A percentile compares a stretch with the other conserved stretches of the same genome.
Conservation (phyloP, 2,888 invertebrate genomes). For the Oscheius sp. region DNA sequence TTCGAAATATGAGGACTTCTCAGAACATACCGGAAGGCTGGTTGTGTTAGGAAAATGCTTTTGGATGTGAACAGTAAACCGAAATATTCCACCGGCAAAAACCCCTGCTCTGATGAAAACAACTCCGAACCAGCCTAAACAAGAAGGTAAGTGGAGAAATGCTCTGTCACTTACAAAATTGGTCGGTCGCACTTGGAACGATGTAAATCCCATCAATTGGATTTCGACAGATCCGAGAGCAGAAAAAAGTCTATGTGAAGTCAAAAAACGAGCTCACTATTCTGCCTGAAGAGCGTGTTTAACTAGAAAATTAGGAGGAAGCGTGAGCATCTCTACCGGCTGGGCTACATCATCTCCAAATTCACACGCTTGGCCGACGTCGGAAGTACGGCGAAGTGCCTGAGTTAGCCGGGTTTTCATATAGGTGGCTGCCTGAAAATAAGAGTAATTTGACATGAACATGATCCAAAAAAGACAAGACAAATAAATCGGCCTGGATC, state of each 20-base stretch:
- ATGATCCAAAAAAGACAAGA: not conserved
- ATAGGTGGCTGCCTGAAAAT: conserved; percentile 1
- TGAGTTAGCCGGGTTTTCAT: conserved; percentile 11
- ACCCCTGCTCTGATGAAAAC: conserved; percentile 88
- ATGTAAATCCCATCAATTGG: conserved; percentile 54
- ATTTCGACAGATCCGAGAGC: conserved; percentile 48
- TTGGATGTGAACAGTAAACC: conserved; percentile 87
- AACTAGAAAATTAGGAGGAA: conserved; percentile 1
- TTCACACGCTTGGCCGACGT: conserved; percentile 15
- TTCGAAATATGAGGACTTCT: not conserved
- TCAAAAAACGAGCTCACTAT: conserved; percentile 32
- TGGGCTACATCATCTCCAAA: conserved; percentile 31
- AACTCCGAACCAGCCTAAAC: conserved; percentile 89
- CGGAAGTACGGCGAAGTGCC: conserved; percentile 7
- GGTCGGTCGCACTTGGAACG: conserved; percentile 37
- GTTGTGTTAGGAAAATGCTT: conserved; percentile 86
- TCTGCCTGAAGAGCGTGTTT: conserved; percentile 39
- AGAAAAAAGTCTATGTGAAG: conserved; percentile 19
- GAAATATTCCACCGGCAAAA: conserved; percentile 90
- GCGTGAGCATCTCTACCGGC: not conserved
- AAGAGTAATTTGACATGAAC: not conserved
- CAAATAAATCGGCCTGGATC: not conserved
- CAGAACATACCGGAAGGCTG: conserved; percentile 79
- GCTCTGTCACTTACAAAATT: conserved; percentile 29
- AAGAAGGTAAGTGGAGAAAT: conserved; percentile 1